A percentile compares a stretch with the other conserved stretches of the same genome.
Conservation (phyloP, 2,797 vertebrate species). For the Luscinia megarhynchos region DNA sequence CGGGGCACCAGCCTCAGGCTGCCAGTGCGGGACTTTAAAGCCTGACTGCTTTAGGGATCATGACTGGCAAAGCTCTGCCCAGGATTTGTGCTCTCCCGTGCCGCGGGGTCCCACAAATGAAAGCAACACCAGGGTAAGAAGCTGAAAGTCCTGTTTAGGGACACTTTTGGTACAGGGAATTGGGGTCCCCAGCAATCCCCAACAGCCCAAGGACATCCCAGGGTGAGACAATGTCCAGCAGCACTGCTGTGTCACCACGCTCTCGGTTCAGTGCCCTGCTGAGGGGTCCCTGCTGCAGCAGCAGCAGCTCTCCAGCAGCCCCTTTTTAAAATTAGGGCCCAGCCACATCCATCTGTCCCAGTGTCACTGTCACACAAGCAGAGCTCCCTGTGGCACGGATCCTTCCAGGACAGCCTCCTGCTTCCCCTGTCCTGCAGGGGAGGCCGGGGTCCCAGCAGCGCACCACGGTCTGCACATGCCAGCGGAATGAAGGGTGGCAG, state of each 20-base stretch:
- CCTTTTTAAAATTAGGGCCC: neutral
- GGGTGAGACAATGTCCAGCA: neutral
- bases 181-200: neutral
- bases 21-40: neutral
- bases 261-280: accelerated
- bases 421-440: conserved; percentile 14
- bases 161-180: neutral
- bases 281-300: neutral
- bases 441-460: neutral
- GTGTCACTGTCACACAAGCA: neutral
- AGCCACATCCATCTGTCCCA: neutral
- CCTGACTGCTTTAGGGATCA: accelerated
- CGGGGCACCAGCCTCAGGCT: neutral
- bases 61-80: accelerated
- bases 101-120: neutral
- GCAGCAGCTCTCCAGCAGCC: neutral
- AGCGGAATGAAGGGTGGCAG: neutral
- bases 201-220: neutral
- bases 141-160: conserved; percentile 3
- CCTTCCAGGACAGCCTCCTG: neutral
- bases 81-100: neutral
- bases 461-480: neutral
- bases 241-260: accelerated
- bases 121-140: neutral
- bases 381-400: neutral